Evolutionary conservation across 2,797 vertebrate genomes (phyloP).

Genomic region (Zalophus californianus): DNA sequence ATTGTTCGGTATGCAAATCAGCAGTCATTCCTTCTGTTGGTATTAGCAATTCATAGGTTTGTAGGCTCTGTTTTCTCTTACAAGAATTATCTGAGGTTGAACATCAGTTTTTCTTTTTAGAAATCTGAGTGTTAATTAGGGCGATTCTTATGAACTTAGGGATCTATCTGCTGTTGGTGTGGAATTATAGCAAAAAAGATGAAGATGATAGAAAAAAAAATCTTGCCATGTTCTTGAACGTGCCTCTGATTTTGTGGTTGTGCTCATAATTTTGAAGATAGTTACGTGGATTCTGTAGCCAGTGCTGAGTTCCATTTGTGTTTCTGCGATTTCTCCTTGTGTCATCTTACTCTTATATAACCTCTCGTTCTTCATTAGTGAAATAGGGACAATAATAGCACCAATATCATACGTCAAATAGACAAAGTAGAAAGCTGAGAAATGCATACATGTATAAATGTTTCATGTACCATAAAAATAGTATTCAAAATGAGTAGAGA

Average conservation of each 20-base stretch:
- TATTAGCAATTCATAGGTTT: background rate
- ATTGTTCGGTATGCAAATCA: background rate
- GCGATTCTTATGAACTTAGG: background rate
- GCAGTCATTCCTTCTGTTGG: accelerated
- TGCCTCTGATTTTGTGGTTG: background rate
- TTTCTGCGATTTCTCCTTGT: background rate
- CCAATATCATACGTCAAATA: background rate
- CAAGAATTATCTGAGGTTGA: background rate
- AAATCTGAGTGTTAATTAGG: background rate
- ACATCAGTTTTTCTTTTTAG: background rate
- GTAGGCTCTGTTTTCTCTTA: background rate
- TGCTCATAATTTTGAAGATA: background rate
- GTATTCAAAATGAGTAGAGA: background rate
- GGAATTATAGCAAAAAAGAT: background rate
- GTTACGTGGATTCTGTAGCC: background rate
- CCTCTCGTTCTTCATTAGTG: background rate
- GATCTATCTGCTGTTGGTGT: background rate
- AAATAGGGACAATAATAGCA: background rate
- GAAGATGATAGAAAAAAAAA: background rate
- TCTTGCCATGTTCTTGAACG: background rate
- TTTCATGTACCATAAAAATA: background rate
- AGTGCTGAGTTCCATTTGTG: background rate
- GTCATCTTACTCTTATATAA: background rate
- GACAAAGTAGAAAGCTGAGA: background rate
- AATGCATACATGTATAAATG: background rate